Evolutionary conservation across 2,797 vertebrate genomes (phyloP), one percentile per base, ranked within the genome.

Genomic region (Babyrousa celebensis): DNA sequence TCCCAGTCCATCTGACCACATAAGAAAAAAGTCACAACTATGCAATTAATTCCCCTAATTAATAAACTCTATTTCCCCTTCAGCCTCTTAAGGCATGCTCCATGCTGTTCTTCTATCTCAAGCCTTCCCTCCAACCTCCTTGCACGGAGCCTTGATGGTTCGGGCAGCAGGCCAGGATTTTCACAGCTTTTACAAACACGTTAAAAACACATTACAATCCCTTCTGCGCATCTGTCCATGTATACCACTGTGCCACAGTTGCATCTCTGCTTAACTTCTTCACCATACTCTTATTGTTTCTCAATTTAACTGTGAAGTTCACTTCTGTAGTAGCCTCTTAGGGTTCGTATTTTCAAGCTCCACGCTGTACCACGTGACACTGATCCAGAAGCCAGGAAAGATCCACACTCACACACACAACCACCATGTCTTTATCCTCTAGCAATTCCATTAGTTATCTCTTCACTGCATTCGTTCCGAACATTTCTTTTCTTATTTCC

Each of bases 121-220:
- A 32, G n/a, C n/a, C 74, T 96, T 78, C 54, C 68, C 23, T 87
- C 63, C 1, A 17, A 95, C 79, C 91, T 83, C 58, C 54, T 96
- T 95, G 43, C 72, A 63, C 15, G 20, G 25, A 94, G 29, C 62
- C 58, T 77, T 70, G 75, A 91, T 71, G 75, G 60, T 65, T 72
- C 79, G 83, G 96, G 89, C 92, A 87, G 36, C n/a, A 20, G 15
- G 93, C 97, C 96, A 96, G 70, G 85, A 90, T 82, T 95, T 96
- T 89, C 48, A 71, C 91, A 90, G 92, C 85, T 95, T 97, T 97
- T 84, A 91, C 96, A 96, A 95, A 96, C 85, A 95, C 95, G 96
- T 97, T 96, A 96, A 97, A 97, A 97, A 77, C 85, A 91, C 90
- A 96, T 94, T 96, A 89, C 84, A 95, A 63, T 5, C 36, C 43